These are phyloP conservation scores for Archilochus colubris DNA, from an alignment of 2,113 vertebrate species.

Conservation along the genomic window DNA sequence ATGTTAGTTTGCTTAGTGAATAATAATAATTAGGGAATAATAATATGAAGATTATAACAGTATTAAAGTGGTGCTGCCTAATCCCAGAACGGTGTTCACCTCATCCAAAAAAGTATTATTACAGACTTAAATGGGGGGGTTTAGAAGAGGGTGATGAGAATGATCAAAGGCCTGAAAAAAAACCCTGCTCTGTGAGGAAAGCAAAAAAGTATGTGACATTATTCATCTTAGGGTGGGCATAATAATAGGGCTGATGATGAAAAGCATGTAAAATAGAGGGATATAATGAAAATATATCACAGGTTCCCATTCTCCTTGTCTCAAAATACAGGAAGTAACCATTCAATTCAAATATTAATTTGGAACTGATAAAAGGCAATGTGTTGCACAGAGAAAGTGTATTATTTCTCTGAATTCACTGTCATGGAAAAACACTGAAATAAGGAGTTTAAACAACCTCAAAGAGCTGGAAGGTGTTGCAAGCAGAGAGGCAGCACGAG, in stretches of 20 bases:
- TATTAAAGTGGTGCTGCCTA: constrained; percentile 44
- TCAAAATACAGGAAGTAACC: not conserved
- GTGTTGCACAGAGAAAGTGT: not conserved
- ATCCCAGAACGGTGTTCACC: constrained; percentile 36
- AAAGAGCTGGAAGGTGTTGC: not conserved
- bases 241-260: constrained; percentile 6
- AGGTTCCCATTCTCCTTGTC: not conserved
- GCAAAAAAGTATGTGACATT: not conserved
- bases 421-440: not conserved
- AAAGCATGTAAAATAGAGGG: constrained; percentile 29
- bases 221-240: not conserved
- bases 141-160: constrained; percentile 45
- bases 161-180: constrained; percentile 51
- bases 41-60: not conserved
- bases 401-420: not conserved
- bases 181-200: not conserved
- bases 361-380: constrained; percentile 14
- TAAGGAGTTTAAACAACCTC: not conserved
- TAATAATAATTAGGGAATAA: not conserved
- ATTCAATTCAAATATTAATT: constrained; percentile 26
- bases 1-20: not conserved
- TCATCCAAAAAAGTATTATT: constrained; percentile 26
- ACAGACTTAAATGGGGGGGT: constrained; percentile 41
- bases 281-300: constrained; percentile 48
- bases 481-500: not conserved